phyloP scores from a whole-genome alignment of 2,113 vertebrate species.

The Cathartes aura region DNA sequence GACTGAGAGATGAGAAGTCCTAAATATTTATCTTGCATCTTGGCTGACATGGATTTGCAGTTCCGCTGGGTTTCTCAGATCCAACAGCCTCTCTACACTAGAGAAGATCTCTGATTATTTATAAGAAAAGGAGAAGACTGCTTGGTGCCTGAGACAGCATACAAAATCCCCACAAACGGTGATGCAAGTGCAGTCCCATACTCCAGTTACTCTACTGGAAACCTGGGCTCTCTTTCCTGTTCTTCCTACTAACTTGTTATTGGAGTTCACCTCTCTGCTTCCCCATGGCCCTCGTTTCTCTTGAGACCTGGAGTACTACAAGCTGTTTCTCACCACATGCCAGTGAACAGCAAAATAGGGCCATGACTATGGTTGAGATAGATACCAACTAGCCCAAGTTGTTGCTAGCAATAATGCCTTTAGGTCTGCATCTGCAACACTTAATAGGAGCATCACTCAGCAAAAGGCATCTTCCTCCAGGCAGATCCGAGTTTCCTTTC shows the following conservation, averaged over 20 bases:
- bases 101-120: not conserved
- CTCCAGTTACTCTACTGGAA: not conserved
- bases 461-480: not conserved
- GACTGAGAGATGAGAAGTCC: not conserved
- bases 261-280: not conserved
- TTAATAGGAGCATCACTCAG: not conserved
- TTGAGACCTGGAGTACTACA: not conserved
- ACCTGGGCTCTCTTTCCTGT: not conserved
- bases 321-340: not conserved
- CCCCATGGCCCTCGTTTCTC: not conserved
- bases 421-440: not conserved
- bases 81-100: not conserved
- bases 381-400: not conserved
- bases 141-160: not conserved
- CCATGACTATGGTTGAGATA: not conserved
- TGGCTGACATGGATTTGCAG: not conserved
- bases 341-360: not conserved
- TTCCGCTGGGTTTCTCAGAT: not conserved
- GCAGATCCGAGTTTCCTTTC: not conserved
- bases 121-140: not conserved
- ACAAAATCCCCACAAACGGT: not conserved
- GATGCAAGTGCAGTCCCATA: not conserved
- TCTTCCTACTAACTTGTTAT: not conserved
- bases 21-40: conserved; percentile 19
- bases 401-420: not conserved